Evolutionary conservation across 2,888 invertebrate species (phyloP).

Genomic region (Acanthoscelides obtectus): DNA sequence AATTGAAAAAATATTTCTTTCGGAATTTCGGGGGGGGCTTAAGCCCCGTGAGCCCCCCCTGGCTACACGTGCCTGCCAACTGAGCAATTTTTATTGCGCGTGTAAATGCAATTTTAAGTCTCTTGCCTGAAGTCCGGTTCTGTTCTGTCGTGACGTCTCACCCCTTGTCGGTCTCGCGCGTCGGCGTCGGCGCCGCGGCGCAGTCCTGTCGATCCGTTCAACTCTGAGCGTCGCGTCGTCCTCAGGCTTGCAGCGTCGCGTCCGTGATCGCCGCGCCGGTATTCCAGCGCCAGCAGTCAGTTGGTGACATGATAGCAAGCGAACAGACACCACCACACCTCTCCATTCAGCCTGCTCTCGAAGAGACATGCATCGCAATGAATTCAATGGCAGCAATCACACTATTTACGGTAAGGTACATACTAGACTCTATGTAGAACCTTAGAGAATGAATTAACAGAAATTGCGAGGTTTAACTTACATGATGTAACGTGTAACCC

Average conservation of each 20-base stretch:
- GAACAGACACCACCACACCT: slow-evolving; percentile 39
- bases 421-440: not conserved
- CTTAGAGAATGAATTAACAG: not conserved
- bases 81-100: no score
- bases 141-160: no score
- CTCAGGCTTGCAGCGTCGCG: slow-evolving; percentile 12
- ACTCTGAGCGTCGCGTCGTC: slow-evolving; percentile 9
- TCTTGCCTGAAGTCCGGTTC: no score
- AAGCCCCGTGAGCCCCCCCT: no score
- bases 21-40: no score
- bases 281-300: slow-evolving; percentile 24
- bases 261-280: slow-evolving; percentile 7
- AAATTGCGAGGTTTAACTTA: not conserved
- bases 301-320: slow-evolving; percentile 47
- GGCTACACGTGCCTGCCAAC: no score
- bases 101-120: no score
- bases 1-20: no score
- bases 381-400: slow-evolving; percentile 56
- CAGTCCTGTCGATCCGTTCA: no score
- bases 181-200: no score
- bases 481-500: not conserved
- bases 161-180: no score
- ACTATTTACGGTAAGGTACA: slow-evolving; percentile 45
- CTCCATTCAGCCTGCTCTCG: slow-evolving; percentile 47
- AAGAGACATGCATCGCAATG: slow-evolving; percentile 68